A percentile compares a stretch with the other conserved stretches of the same genome.
phyloP scores from a whole-genome alignment of 2,113 vertebrate species.

The Vulpes vulpes region DNA sequence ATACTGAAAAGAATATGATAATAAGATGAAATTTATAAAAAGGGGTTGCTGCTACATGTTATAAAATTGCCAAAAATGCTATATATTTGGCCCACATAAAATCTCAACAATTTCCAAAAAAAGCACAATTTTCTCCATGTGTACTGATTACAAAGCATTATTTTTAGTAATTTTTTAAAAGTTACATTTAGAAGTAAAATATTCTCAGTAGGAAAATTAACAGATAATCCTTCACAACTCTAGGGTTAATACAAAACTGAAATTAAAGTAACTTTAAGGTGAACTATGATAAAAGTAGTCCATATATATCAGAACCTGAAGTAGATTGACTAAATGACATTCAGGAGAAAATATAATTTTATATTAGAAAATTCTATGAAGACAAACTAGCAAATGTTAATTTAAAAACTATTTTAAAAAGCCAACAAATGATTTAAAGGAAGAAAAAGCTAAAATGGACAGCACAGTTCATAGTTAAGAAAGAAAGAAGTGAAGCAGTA shows the following conservation, averaged over 20 bases:
- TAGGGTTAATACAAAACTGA: background rate
- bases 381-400: background rate
- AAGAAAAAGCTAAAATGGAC: background rate
- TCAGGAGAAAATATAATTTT: background rate
- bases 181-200: background rate
- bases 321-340: background rate
- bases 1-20: background rate
- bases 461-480: background rate
- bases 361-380: background rate
- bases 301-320: background rate
- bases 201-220: background rate
- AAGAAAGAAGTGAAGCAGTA: background rate
- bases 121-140: background rate
- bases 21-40: background rate
- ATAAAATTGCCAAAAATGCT: background rate
- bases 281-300: background rate
- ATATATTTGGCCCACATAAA: background rate
- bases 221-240: background rate
- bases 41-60: background rate
- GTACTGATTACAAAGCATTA: background rate
- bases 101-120: background rate
- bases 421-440: background rate
- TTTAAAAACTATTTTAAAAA: background rate
- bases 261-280: background rate
- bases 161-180: background rate